These are phyloP conservation scores for Takifugu rubripes DNA, from an alignment of 2,797 vertebrate genomes.

Conservation along the genomic window DNA sequence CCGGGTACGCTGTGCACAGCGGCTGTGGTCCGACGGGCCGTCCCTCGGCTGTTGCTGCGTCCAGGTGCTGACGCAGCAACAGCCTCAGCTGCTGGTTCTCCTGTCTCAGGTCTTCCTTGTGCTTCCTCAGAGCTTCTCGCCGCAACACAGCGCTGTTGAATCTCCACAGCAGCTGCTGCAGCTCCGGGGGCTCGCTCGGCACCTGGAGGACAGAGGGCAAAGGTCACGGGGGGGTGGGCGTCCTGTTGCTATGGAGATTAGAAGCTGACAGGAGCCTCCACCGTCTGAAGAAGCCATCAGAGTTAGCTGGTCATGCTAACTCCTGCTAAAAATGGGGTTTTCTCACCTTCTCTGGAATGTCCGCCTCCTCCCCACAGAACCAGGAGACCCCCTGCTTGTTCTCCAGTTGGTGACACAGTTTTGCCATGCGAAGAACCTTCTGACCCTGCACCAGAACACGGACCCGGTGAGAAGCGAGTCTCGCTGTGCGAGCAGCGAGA, in stretches of 20 bases:
- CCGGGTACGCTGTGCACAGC: not conserved
- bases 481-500: not conserved
- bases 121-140: conserved; percentile 20
- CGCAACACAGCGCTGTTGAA: not conserved
- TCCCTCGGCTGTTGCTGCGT: conserved; percentile 13
- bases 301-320: no score
- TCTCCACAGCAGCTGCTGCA: conserved; percentile 2
- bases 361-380: not conserved
- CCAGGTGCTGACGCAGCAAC: conserved; percentile 25
- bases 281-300: no score
- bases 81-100: conserved; percentile 47
- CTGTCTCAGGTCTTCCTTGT: not conserved
- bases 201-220: conserved; percentile 1
- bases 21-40: not conserved
- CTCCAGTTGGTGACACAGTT: conserved; percentile 35
- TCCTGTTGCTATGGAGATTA: not conserved
- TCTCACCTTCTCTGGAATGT: not conserved
- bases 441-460: conserved; percentile 39
- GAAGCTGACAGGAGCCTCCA: not conserved
- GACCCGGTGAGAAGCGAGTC: not conserved
- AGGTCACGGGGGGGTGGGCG: not conserved
- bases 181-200: not conserved
- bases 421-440: conserved; percentile 8
- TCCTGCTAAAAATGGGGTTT: not conserved
- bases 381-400: not conserved